phyloP scores from a whole-genome alignment of 2,113 vertebrate species.

The Notarius lentiginosus region DNA sequence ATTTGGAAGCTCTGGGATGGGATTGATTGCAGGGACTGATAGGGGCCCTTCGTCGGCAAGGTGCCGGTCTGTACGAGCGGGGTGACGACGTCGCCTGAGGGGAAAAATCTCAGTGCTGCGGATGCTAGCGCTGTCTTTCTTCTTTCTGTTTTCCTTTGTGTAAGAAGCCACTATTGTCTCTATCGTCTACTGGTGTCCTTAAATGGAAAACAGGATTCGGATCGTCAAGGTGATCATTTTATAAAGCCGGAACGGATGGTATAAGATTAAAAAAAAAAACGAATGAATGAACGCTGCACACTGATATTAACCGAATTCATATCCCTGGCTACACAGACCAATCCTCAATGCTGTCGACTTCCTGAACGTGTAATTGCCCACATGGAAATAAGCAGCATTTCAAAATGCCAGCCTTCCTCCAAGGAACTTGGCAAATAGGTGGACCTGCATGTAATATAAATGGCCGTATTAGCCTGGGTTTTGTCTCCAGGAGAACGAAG shows the following conservation, averaged over 20 bases:
- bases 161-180: not conserved
- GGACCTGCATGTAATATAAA: conserved; percentile 27
- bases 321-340: not conserved
- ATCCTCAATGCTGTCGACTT: not conserved
- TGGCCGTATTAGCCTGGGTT: conserved; percentile 20
- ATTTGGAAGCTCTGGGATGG: conserved; percentile 36
- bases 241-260: not conserved
- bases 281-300: not conserved
- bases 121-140: not conserved
- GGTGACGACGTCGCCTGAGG: conserved; percentile 26
- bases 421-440: not conserved
- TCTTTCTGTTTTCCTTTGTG: not conserved
- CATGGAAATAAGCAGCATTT: conserved; percentile 26
- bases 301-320: conserved; percentile 6
- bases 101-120: not conserved
- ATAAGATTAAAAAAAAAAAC: not conserved
- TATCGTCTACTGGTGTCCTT: no score
- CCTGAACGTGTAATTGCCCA: conserved; percentile 1
- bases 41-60: conserved; percentile 19
- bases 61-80: conserved; percentile 19
- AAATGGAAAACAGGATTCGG: not conserved
- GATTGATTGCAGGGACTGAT: conserved; percentile 45
- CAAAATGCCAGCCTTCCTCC: conserved; percentile 26
- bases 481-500: conserved; percentile 10
- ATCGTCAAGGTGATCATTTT: not conserved